These are phyloP conservation scores for Caenorhabditis brenneri DNA, from an alignment of 1,140 invertebrate genomes.

Conservation along the genomic window DNA sequence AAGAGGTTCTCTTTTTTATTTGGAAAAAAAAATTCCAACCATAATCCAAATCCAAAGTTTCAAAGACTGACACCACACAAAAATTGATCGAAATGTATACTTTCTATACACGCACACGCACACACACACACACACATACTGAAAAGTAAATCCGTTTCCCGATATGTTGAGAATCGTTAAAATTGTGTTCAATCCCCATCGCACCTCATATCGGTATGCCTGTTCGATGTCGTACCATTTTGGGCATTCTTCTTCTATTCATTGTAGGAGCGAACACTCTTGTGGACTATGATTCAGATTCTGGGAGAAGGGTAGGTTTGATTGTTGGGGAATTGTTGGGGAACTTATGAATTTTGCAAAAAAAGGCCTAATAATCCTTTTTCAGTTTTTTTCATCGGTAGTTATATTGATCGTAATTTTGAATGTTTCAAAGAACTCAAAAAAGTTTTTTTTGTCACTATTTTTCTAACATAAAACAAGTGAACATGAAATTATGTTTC, in stretches of 20 bases:
- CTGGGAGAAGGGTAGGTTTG: neutral
- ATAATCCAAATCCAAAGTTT: neutral
- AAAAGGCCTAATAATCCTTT: too few species aligned
- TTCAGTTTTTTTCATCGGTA: too few species aligned
- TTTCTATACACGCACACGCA: neutral
- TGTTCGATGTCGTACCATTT: conserved; percentile 28
- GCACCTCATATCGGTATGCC: conserved; percentile 32
- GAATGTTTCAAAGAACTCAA: too few species aligned
- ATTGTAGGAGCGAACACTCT: neutral
- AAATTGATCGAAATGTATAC: conserved; percentile 35
- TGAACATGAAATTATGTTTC: too few species aligned
- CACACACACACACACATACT: neutral
- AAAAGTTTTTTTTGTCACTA: too few species aligned
- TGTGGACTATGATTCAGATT: conserved; percentile 21
- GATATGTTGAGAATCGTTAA: neutral
- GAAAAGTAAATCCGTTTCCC: conserved; percentile 19
- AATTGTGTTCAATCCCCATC: conserved; percentile 14
- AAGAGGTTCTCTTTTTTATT: neutral
- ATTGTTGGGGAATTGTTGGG: neutral
- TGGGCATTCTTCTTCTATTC: neutral
- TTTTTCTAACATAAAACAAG: too few species aligned
- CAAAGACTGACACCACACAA: neutral
- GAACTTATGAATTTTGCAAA: too few species aligned
- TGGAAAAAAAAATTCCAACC: neutral
- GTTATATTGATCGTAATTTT: too few species aligned